Evolutionary conservation across 2,888 invertebrate species (phyloP).

Genomic region (Chalcis sispes): DNA sequence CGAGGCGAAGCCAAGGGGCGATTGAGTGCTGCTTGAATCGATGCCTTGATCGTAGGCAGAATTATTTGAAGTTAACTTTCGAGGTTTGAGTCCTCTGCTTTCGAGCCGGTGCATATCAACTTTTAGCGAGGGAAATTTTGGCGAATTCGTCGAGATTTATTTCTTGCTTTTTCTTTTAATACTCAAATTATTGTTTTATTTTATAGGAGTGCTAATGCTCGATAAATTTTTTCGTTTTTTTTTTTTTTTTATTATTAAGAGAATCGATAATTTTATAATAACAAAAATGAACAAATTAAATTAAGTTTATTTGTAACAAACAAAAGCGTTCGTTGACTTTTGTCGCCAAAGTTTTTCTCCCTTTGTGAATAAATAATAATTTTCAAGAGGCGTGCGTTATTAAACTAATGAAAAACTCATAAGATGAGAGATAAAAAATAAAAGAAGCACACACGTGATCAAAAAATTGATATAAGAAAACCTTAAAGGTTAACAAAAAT

Average conservation of each 20-base stretch:
- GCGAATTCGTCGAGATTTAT: too few species aligned
- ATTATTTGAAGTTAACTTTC: too few species aligned
- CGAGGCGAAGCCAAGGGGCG: constrained; percentile 3
- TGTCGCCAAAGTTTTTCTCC: neutral
- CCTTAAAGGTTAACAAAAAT: constrained; percentile 27
- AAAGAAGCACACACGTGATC: neutral
- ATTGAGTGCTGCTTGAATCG: neutral
- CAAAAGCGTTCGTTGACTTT: too few species aligned
- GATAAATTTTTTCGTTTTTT: too few species aligned
- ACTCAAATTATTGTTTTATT: too few species aligned
- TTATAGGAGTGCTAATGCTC: too few species aligned
- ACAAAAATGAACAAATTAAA: too few species aligned
- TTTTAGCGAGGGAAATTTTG: neutral
- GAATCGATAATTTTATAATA: too few species aligned
- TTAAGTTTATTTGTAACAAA: too few species aligned
- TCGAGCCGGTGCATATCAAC: constrained; percentile 31
- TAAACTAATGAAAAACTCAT: constrained; percentile 25
- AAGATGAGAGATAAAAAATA: constrained; percentile 11
- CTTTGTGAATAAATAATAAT: neutral
- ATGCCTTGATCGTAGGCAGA: too few species aligned
- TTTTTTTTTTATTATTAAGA: too few species aligned
- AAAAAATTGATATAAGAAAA: neutral
- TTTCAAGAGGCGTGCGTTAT: neutral
- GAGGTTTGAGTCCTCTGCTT: constrained; percentile 6
- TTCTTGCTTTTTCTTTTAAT: too few species aligned